phyloP scores from a whole-genome alignment of 2,797 vertebrate genomes.

The Coendou prehensilis region DNA sequence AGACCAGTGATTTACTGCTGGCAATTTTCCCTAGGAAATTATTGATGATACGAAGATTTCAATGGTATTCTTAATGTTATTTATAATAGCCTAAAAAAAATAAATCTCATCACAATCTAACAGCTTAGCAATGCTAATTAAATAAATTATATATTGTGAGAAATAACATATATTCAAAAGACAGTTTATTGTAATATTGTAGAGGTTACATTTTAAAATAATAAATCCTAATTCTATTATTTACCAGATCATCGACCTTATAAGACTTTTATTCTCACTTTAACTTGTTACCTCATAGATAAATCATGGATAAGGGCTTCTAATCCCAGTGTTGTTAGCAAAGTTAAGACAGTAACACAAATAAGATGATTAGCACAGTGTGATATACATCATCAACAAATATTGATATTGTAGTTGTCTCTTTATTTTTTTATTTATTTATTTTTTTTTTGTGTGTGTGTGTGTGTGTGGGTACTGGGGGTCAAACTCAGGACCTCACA shows the following conservation, averaged over 20 bases:
- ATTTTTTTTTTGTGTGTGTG: too few relatives aligned
- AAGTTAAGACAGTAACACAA: not conserved
- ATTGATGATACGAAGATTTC: not conserved
- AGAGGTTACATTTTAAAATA: not conserved
- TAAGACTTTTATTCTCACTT: not conserved
- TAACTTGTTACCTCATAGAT: not conserved
- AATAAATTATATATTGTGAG: not conserved
- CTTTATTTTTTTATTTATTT: not conserved
- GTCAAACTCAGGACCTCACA: too few relatives aligned
- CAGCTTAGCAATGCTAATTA: not conserved
- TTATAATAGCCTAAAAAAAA: not conserved
- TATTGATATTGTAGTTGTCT: not conserved
- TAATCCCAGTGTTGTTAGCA: not conserved
- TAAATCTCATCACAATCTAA: not conserved
- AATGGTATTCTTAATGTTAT: not conserved
- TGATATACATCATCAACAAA: not conserved
- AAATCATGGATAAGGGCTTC: not conserved
- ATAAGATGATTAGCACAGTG: not conserved
- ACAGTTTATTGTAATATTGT: not conserved
- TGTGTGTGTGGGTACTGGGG: too few relatives aligned
- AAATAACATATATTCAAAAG: not conserved
- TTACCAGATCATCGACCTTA: not conserved
- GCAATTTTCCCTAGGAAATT: slow-evolving; percentile 29
- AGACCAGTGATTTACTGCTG: not conserved
- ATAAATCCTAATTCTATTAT: not conserved